phyloP scores from a whole-genome alignment of 2,888 invertebrate species.

The Dasysyrphus albostriatus region DNA sequence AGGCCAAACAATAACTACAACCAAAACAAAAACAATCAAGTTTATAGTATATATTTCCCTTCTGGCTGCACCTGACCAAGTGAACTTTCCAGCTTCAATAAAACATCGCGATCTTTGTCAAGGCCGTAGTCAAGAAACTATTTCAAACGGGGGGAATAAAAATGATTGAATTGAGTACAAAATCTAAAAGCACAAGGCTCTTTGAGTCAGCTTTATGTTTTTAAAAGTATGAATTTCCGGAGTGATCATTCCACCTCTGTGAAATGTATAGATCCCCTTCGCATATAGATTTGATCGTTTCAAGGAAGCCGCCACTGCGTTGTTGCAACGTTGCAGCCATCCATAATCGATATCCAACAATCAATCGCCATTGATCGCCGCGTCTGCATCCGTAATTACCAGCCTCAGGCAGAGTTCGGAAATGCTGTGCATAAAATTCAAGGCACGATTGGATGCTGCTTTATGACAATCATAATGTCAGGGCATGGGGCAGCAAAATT shows the following conservation, averaged over 20 bases:
- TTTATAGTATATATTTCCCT: slow-evolving; percentile 54
- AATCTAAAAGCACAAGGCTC: no score
- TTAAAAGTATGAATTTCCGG: not conserved
- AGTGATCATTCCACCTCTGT: not conserved
- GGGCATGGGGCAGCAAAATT: slow-evolving; percentile 53
- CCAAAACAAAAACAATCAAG: slow-evolving; percentile 28
- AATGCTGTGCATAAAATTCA: slow-evolving; percentile 42
- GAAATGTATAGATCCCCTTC: not conserved
- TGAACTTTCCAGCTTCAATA: slow-evolving; percentile 51
- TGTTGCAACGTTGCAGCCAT: not conserved
- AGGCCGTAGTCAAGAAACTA: not conserved
- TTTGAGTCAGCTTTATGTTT: no score
- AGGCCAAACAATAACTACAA: slow-evolving; percentile 14
- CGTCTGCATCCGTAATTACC: slow-evolving; percentile 69
- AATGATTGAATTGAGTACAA: not conserved
- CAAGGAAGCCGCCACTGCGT: slow-evolving; percentile 49
- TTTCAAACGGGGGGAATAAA: not conserved
- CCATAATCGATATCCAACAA: slow-evolving; percentile 33
- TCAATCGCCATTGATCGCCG: slow-evolving; percentile 68
- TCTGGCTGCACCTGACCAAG: slow-evolving; percentile 74
- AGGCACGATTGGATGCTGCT: slow-evolving; percentile 55
- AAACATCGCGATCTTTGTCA: not conserved
- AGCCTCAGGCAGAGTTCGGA: slow-evolving; percentile 42
- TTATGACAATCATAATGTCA: slow-evolving; percentile 74
- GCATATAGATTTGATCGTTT: slow-evolving; percentile 30